Evolutionary conservation across 2,113 vertebrate species (phyloP).

Genomic region (Serinus canaria): DNA sequence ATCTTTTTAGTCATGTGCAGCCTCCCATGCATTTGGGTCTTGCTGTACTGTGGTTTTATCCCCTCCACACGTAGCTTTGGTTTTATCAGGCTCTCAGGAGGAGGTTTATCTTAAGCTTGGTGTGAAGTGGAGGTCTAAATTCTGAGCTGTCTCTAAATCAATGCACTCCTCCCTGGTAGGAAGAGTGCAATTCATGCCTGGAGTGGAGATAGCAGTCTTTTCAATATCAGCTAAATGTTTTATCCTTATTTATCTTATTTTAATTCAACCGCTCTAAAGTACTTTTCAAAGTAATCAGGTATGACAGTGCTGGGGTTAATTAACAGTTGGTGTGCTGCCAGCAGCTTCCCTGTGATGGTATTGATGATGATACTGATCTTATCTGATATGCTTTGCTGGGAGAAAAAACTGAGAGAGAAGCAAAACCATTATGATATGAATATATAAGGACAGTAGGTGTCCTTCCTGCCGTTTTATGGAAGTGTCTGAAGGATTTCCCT

Average conservation of each 20-base stretch:
- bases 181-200: neutral
- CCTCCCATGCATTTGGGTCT: constrained; percentile 2
- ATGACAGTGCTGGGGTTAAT: constrained; percentile 56
- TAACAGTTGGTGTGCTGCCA: constrained; percentile 51
- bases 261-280: constrained; percentile 14
- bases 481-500: constrained; percentile 33
- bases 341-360: neutral
- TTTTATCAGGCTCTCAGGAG: constrained; percentile 34
- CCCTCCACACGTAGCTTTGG: neutral
- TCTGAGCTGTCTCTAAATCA: constrained; percentile 34
- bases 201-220: neutral
- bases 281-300: constrained; percentile 49
- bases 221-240: constrained; percentile 31
- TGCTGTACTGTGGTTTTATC: neutral
- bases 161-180: neutral
- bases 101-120: constrained; percentile 39
- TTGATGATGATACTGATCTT: constrained; percentile 60
- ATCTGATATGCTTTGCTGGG: neutral
- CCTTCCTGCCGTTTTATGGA: constrained; percentile 54
- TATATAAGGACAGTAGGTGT: constrained; percentile 53
- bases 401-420: neutral
- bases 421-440: constrained; percentile 14
- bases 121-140: constrained; percentile 40
- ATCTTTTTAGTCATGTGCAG: neutral
- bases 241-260: constrained; percentile 47